These are phyloP conservation scores for Caenorhabditis sp. DNA, from an alignment of 2,888 invertebrate genomes.

Conservation along the genomic window DNA sequence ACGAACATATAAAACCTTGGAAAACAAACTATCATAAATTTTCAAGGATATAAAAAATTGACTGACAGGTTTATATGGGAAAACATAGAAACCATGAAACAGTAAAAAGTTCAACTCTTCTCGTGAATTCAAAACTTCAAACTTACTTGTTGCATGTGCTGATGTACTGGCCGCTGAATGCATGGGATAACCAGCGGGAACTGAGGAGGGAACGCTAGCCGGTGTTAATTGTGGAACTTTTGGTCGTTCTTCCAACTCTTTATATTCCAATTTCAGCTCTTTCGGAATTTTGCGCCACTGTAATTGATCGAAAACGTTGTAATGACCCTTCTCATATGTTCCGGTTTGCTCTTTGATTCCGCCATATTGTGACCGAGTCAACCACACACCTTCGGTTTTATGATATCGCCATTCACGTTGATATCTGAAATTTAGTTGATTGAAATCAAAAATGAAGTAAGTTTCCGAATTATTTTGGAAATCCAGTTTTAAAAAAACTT, in stretches of 20 bases:
- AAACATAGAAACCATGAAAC: too few relatives aligned
- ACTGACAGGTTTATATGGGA: too few relatives aligned
- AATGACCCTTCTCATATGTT: slow-evolving; percentile 96
- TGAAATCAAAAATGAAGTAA: slow-evolving; percentile 4
- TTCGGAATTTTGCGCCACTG: slow-evolving; percentile 94
- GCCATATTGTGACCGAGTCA: slow-evolving; percentile 68
- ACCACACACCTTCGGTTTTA: slow-evolving; percentile 89
- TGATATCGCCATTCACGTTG: slow-evolving; percentile 97
- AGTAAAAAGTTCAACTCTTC: too few relatives aligned
- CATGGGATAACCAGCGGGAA: not conserved
- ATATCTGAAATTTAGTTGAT: slow-evolving; percentile 19
- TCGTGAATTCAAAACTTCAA: too few relatives aligned
- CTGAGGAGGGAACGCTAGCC: slow-evolving; percentile 6
- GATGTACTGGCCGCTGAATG: not conserved
- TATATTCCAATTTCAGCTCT: slow-evolving; percentile 98
- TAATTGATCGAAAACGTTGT: slow-evolving; percentile 98
- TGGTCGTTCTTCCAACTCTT: slow-evolving; percentile 94
- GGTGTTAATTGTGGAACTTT: slow-evolving; percentile 51
- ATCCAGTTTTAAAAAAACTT: slow-evolving; percentile 33
- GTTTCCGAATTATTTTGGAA: too few relatives aligned
- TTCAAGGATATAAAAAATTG: too few relatives aligned
- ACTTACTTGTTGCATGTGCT: slow-evolving; percentile 1
- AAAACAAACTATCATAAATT: too few relatives aligned
- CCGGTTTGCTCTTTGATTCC: slow-evolving; percentile 83
- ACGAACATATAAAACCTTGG: too few relatives aligned